Percentiles rank a stretch among this genome's conserved stretches.
Evolutionary conservation across 2,797 vertebrate species (phyloP).

Genomic region (Scomberomorus guttatus): DNA sequence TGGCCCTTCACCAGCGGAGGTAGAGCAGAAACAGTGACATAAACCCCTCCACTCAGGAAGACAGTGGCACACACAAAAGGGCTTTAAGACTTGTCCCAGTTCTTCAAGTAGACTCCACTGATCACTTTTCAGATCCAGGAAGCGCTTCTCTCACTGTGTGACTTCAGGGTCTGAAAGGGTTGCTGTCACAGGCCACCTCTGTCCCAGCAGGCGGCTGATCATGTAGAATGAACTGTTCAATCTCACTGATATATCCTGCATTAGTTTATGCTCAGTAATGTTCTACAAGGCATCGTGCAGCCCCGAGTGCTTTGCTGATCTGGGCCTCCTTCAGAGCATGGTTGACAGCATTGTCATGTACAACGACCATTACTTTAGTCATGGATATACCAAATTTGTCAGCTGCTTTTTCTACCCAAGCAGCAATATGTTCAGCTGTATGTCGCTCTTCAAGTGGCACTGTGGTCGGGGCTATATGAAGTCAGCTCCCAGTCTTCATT

Average conservation of each 20-base stretch:
- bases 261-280: constrained; percentile 8
- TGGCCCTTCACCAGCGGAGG: background rate
- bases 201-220: constrained; percentile 17
- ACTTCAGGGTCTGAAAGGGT: constrained; percentile 7
- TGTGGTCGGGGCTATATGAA: background rate
- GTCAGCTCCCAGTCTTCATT: constrained; percentile 35
- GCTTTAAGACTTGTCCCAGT: background rate
- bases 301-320: constrained; percentile 13
- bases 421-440: constrained; percentile 24
- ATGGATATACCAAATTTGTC: background rate
- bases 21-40: too few relatives aligned
- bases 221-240: constrained; percentile 41
- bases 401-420: background rate
- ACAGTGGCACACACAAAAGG: background rate
- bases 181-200: constrained; percentile 29
- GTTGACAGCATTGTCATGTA: constrained; percentile 38
- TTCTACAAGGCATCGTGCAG: background rate
- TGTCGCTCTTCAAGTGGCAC: constrained; percentile 28
- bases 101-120: constrained; percentile 13
- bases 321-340: constrained; percentile 4
- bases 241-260: constrained; percentile 22
- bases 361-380: constrained; percentile 7
- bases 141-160: background rate
- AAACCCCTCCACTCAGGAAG: too few relatives aligned
- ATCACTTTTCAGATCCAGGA: constrained; percentile 17